Conservation (phyloP, 2,797 vertebrate genomes). For the Morus bassanus region DNA sequence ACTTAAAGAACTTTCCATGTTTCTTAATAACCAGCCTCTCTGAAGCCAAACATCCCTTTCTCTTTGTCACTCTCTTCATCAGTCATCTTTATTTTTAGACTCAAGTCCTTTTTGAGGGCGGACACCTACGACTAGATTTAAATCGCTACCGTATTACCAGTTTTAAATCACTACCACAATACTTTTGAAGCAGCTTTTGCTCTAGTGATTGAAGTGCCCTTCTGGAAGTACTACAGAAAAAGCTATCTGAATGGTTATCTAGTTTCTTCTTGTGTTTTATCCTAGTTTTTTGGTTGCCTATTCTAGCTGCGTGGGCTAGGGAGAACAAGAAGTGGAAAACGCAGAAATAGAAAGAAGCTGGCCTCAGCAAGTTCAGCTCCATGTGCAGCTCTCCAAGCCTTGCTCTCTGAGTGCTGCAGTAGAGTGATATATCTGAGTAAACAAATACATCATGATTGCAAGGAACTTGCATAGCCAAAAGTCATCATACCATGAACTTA, state of each 20-base stretch:
- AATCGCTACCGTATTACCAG: not conserved
- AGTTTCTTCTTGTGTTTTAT: not conserved
- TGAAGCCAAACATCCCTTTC: not conserved
- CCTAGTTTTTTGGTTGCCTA: not conserved
- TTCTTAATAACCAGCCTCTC: not conserved
- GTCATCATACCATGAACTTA: not conserved
- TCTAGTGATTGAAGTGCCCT: not conserved
- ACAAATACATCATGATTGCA: not conserved
- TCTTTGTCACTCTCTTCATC: not conserved
- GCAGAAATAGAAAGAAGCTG: not conserved
- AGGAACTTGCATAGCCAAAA: not conserved
- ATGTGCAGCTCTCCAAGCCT: not conserved
- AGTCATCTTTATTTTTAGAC: not conserved
- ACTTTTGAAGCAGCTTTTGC: not conserved
- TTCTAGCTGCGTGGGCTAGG: not conserved
- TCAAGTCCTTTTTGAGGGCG: not conserved
- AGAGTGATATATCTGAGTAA: not conserved
- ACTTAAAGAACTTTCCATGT: not conserved
- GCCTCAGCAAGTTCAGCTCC: not conserved
- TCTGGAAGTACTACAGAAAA: not conserved
- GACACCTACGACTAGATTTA: not conserved
- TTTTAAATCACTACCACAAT: not conserved
- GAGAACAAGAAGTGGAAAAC: not conserved
- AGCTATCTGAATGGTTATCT: not conserved
- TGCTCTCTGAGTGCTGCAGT: not conserved